phyloP scores from a whole-genome alignment of 2,888 invertebrate genomes.

The Napeogenes sylphis region DNA sequence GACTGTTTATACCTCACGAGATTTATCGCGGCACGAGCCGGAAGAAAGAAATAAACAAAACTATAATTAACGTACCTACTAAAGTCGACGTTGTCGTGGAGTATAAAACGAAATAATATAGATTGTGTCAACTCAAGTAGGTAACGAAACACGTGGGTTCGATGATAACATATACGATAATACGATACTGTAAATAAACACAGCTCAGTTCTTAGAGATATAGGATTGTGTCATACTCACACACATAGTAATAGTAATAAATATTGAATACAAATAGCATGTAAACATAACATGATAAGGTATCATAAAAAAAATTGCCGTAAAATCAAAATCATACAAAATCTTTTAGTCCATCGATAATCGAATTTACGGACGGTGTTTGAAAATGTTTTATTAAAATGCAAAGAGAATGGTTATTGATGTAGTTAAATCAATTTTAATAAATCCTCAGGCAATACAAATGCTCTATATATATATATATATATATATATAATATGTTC shows the following conservation, averaged over 20 bases:
- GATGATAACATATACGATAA: conserved; percentile 22
- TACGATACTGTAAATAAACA: conserved; percentile 17
- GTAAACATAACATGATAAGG: no score
- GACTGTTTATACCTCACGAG: conserved; percentile 46
- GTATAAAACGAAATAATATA: conserved; percentile 9
- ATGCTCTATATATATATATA: no score
- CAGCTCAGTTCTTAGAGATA: conserved; percentile 7
- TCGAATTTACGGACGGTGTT: no score
- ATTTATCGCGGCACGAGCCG: conserved; percentile 54
- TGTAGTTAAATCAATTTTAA: background rate
- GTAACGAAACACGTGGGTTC: conserved; percentile 24
- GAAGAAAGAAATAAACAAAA: conserved; percentile 59
- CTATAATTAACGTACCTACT: conserved; percentile 48
- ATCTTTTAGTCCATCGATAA: no score
- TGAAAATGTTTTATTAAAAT: no score
- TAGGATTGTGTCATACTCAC: background rate
- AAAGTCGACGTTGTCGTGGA: conserved; percentile 10
- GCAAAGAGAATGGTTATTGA: no score
- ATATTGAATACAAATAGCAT: no score
- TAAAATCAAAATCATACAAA: no score
- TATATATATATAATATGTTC: no score
- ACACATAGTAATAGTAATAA: no score
- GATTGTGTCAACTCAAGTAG: conserved; percentile 11
- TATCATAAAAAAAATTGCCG: no score
- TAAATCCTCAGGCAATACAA: no score